These are phyloP conservation scores for Agrochola macilenta DNA, from an alignment of 2,888 invertebrate species.

Conservation along the genomic window DNA sequence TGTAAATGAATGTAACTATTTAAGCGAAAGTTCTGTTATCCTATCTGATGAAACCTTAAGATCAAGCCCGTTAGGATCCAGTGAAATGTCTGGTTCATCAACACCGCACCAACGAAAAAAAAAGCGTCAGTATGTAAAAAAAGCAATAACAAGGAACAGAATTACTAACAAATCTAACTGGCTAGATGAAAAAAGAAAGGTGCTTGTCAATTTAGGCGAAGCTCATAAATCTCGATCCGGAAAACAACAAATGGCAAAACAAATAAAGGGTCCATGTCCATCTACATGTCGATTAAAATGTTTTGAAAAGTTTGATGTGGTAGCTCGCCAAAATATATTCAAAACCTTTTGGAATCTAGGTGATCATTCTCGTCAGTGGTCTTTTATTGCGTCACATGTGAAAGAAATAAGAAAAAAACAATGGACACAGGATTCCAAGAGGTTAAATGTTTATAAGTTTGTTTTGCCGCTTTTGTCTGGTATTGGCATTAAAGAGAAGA, in stretches of 20 bases:
- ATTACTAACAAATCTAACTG: conserved; percentile 24
- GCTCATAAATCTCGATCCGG: not conserved
- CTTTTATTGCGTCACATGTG: too few species aligned
- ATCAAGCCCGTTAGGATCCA: too few species aligned
- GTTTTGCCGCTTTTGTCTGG: too few species aligned
- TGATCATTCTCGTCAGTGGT: too few species aligned
- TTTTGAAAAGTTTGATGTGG: conserved; percentile 26
- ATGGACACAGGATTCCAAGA: conserved; percentile 44
- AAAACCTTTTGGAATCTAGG: too few species aligned
- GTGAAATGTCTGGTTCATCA: too few species aligned
- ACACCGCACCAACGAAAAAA: conserved; percentile 33
- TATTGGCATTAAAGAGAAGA: too few species aligned
- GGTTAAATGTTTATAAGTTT: conserved; percentile 34
- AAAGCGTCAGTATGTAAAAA: conserved; percentile 49
- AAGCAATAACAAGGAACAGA: conserved; percentile 40
- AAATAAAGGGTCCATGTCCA: conserved; percentile 15
- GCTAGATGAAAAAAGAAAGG: not conserved
- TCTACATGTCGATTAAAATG: too few species aligned
- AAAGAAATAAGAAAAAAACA: conserved; percentile 35
- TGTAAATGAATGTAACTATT: too few species aligned
- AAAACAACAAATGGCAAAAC: not conserved
- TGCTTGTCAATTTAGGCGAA: too few species aligned
- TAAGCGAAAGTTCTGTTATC: too few species aligned
- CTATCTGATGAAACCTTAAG: too few species aligned
- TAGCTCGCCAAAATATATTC: conserved; percentile 27